Conservation (phyloP, 2,888 invertebrate species). For the Prenolepis imparis region DNA sequence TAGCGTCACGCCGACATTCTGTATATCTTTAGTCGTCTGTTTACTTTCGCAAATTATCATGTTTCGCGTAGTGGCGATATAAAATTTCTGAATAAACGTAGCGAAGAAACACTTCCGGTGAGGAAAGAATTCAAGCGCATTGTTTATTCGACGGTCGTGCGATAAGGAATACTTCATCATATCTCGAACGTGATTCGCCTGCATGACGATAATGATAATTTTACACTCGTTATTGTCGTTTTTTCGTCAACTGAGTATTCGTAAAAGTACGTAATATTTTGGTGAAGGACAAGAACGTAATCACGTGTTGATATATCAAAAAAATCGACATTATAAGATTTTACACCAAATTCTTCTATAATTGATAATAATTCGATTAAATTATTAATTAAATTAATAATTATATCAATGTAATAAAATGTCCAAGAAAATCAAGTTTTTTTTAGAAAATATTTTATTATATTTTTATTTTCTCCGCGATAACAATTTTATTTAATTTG, state of each 20-base stretch:
- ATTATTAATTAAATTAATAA: no score
- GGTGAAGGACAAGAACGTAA: not conserved
- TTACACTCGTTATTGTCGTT: conserved; percentile 53
- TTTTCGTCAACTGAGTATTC: not conserved
- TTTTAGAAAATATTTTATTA: not conserved
- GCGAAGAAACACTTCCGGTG: conserved; percentile 59
- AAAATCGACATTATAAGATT: not conserved
- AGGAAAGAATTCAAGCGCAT: conserved; percentile 44
- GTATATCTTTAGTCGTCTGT: not conserved
- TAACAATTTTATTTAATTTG: not conserved
- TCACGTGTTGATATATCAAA: not conserved
- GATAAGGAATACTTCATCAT: conserved; percentile 59
- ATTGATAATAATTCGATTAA: not conserved
- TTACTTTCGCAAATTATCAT: not conserved
- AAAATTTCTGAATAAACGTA: conserved; percentile 18
- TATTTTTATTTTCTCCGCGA: not conserved
- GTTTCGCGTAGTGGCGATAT: not conserved
- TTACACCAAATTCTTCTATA: not conserved
- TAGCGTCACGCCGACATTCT: not conserved
- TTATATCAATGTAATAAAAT: not conserved
- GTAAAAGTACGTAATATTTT: not conserved
- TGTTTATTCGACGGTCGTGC: conserved; percentile 56
- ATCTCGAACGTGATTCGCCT: conserved; percentile 60
- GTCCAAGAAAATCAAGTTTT: not conserved
- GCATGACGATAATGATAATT: conserved; percentile 62